Conservation (phyloP, 2,888 invertebrate species). For the Eupithecia tripunctaria region DNA sequence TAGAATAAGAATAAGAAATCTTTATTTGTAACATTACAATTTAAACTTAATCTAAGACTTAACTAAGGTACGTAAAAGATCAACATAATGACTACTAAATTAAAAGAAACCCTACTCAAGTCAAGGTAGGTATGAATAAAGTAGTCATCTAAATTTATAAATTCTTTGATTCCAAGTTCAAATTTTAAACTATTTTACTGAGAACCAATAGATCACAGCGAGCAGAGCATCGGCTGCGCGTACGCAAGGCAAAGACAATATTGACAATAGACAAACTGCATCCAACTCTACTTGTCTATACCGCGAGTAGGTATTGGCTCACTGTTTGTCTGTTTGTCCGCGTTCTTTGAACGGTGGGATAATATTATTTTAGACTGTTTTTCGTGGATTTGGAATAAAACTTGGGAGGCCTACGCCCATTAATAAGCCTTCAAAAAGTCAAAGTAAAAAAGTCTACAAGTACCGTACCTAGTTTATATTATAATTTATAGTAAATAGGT, state of each 20-base stretch:
- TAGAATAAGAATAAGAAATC: no score
- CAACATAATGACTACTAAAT: no score
- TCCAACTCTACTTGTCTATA: conserved; percentile 46
- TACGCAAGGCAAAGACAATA: conserved; percentile 61
- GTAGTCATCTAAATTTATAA: background rate
- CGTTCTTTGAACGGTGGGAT: conserved; percentile 29
- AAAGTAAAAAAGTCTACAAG: background rate
- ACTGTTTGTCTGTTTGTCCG: conserved; percentile 36
- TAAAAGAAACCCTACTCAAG: no score
- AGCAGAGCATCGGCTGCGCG: conserved; percentile 44
- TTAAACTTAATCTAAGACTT: no score
- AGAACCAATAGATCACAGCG: conserved; percentile 19
- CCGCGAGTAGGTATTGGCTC: conserved; percentile 30
- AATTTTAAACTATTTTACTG: background rate
- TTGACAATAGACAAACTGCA: conserved; percentile 57
- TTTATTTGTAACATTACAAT: no score
- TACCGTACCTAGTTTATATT: no score
- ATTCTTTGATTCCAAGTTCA: background rate
- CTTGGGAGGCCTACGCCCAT: background rate
- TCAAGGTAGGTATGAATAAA: background rate
- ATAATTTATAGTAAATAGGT: no score
- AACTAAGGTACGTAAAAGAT: no score
- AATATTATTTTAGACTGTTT: conserved; percentile 30
- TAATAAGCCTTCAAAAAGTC: background rate
- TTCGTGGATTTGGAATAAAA: background rate